Evolutionary conservation across 2,888 invertebrate species (phyloP), one percentile per base, ranked within the genome.

Genomic region (Andrena camellia): DNA sequence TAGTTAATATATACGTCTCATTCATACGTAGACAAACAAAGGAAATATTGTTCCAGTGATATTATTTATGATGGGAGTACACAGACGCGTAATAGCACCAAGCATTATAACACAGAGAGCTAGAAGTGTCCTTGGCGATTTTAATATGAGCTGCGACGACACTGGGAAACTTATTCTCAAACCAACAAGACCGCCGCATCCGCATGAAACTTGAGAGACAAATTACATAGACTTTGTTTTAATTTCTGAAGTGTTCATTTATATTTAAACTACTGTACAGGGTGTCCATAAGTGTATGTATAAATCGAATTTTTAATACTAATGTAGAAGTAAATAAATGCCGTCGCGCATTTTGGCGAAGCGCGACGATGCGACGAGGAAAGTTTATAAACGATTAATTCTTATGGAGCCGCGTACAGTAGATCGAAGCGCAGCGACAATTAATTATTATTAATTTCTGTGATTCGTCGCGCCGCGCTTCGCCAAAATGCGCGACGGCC

Each of bases 61-160:
- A 86, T 95, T 99, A 80, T 98, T 99, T 93, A 96, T 97, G 95
- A 96, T 97, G 95, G 99, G 99, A 52, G 98, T 99, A 66, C 99
- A 99, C 93, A 97, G 98, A 94, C 96, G 98, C 93, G 99, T 99
- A 13, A 98, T 99, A 85, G 99, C 99, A 4, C 99, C 99, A 0
- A 98, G 98, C 89, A 99, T 99, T 86, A 98, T 99, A 89, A 98
- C 99, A 0, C 97, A 98, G 0, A 95, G 99, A 86, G 98, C 98
- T 62, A 95, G 99, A 79, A 96, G 96, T 69, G 99, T 99, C 1
- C 95, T 99, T 72, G 97, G 97, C 60, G 99, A 99, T 94, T 99
- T 99, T 94, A 99, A 99, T 94, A 99, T 99, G 99, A 98, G 98
- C 31, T 99, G 99, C 94, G 99, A 99, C 93, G 99, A 99, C 93